phyloP scores from a whole-genome alignment of 2,113 vertebrate genomes.

The Engraulis encrasicolus region DNA sequence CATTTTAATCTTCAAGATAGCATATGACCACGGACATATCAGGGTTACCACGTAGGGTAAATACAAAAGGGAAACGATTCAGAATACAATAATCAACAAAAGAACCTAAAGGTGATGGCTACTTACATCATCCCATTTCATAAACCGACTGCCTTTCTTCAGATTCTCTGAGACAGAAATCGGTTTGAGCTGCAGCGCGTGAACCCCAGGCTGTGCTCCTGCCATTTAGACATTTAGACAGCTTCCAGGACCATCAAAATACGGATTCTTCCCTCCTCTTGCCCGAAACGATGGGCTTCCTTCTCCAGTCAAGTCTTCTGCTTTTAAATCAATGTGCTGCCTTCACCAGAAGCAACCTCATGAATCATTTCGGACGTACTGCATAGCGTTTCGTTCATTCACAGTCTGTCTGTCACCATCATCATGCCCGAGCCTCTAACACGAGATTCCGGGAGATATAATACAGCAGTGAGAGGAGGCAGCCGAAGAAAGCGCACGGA shows the following conservation, averaged over 20 bases:
- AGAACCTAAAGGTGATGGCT: background rate
- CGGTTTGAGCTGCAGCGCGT: constrained; percentile 87
- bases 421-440: background rate
- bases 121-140: constrained; percentile 93
- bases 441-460: background rate
- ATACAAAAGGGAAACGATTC: background rate
- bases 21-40: background rate
- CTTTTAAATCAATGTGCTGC: background rate
- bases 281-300: constrained; percentile 25
- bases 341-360: background rate
- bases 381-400: constrained; percentile 1
- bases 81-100: too few species aligned
- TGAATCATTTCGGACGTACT: background rate
- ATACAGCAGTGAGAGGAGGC: constrained; percentile 3
- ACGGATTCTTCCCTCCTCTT: constrained; percentile 40
- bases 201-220: constrained; percentile 88
- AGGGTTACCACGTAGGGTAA: background rate
- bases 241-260: constrained; percentile 32
- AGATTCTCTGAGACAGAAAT: constrained; percentile 80
- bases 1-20: background rate
- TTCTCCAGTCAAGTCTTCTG: constrained; percentile 1
- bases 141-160: constrained; percentile 88
- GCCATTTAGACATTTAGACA: constrained; percentile 77
- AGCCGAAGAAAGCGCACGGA: constrained; percentile 46
- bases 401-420: too few species aligned